Evolutionary conservation across 2,888 invertebrate species (phyloP), one percentile per base, ranked within the genome.

Genomic region (Hydroisotoma schaefferi): DNA sequence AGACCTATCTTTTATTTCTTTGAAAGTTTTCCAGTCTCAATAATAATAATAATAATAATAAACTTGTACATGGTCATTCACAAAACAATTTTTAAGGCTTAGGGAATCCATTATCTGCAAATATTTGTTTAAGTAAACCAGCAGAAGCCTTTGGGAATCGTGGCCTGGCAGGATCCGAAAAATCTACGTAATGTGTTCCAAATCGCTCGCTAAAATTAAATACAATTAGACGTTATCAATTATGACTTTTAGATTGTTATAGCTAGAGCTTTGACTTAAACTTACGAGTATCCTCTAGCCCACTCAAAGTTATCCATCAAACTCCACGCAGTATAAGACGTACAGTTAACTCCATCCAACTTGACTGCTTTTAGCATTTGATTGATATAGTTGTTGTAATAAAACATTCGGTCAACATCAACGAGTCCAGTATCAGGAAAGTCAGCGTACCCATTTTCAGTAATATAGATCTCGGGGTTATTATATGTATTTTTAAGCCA

Each of bases 381-480:
- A 46, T 70, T 67, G 10, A 68, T 67, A 56, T 70, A 70, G 6
- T 28, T 22, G 6, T 55, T 68, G 59, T 70, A 33, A 49, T 71
- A 71, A 28, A 69, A 52, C 25, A 72, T 58, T 48, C 73, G 38
- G 10, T 54, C 63, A 2, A 43, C 10, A 37, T 73, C 73, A 43
- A 69, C 54, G 3, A 65, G 26, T 8, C 56, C 47, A 10, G 63
- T 67, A 18, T 37, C 40, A 10, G 56, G 53, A 1, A 43, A 51
- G 48, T 69, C 67, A 23, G 62, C 61, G 23, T 53, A 59, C 6
- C 71, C 69, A 58, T 68, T 69, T 51, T 71, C 71, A 3, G 71
- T 71, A 5, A 71, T 61, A 26, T 61, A 52, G 20, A 71, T 51
- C 4, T 63, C 59, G 6, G 65, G 64, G 74, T 84, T 82, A 53